Evolutionary conservation across 2,797 vertebrate species (phyloP).

Genomic region (Intellagama lesueurii): DNA sequence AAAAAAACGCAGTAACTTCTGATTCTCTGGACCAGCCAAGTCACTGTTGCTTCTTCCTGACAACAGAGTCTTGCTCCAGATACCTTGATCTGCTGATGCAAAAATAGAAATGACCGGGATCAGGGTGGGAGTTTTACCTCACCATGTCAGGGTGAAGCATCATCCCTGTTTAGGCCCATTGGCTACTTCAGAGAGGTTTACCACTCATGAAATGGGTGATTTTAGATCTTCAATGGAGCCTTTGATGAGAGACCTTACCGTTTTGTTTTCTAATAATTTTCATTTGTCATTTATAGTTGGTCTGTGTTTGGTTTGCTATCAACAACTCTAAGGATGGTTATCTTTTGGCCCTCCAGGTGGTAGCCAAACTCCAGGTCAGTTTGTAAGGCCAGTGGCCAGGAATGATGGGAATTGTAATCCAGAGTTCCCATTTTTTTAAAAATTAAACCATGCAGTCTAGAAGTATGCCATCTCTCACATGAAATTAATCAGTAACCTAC

Average conservation of each 20-base stretch:
- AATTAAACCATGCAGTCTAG: neutral
- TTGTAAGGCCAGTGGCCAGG: too few relatives aligned
- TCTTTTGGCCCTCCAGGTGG: neutral
- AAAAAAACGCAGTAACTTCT: neutral
- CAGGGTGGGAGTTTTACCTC: too few relatives aligned
- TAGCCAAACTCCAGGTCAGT: neutral
- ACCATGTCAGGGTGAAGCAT: too few relatives aligned
- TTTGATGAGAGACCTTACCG: neutral
- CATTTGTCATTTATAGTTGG: neutral
- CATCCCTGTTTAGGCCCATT: too few relatives aligned
- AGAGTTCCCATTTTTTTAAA: neutral
- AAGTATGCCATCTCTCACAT: neutral
- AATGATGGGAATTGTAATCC: neutral
- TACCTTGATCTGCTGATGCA: neutral
- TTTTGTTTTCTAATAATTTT: neutral
- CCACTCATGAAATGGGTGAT: neutral
- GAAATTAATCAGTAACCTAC: neutral
- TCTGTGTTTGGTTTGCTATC: neutral
- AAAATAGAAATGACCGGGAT: neutral
- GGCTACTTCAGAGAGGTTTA: neutral
- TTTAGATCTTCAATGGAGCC: too few relatives aligned
- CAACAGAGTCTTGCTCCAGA: neutral
- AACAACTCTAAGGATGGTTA: neutral
- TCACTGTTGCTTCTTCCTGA: neutral
- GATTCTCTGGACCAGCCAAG: neutral